These are phyloP conservation scores for Ochropleura leucogaster DNA, from an alignment of 2,888 invertebrate species.

Conservation along the genomic window DNA sequence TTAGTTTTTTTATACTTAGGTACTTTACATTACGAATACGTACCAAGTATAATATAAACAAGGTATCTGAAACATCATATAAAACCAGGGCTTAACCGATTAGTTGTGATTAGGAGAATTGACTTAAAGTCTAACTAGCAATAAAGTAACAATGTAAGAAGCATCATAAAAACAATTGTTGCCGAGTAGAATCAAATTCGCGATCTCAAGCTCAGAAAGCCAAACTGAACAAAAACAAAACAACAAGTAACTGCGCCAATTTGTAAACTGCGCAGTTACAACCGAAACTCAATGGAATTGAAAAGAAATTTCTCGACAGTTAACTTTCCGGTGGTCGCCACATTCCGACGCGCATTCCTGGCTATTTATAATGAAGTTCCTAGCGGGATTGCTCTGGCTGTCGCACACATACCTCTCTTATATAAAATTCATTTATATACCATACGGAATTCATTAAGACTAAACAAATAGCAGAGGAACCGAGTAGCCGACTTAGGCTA, in stretches of 20 bases:
- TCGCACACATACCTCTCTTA: slow-evolving; percentile 68
- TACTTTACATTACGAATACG: too few relatives aligned
- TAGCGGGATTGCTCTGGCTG: slow-evolving; percentile 69
- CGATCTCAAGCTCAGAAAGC: background rate
- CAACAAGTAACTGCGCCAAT: background rate
- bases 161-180: too few relatives aligned
- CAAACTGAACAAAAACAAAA: background rate
- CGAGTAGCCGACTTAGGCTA: background rate
- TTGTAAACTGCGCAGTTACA: slow-evolving; percentile 28
- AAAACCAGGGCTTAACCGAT: too few relatives aligned
- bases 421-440: slow-evolving; percentile 50
- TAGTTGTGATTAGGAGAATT: too few relatives aligned
- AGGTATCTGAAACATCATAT: too few relatives aligned
- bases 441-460: slow-evolving; percentile 49
- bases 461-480: background rate
- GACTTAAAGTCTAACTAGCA: too few relatives aligned
- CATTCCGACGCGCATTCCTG: slow-evolving; percentile 72
- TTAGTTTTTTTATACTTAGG: background rate
- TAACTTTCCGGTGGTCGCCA: slow-evolving; percentile 60
- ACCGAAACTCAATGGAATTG: slow-evolving; percentile 24
- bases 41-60: too few relatives aligned
- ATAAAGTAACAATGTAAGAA: too few relatives aligned
- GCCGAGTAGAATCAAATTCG: background rate
- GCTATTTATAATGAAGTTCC: slow-evolving; percentile 74
- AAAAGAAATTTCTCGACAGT: slow-evolving; percentile 61